Evolutionary conservation across 2,888 invertebrate species (phyloP).

Genomic region (Mamestra brassicae): DNA sequence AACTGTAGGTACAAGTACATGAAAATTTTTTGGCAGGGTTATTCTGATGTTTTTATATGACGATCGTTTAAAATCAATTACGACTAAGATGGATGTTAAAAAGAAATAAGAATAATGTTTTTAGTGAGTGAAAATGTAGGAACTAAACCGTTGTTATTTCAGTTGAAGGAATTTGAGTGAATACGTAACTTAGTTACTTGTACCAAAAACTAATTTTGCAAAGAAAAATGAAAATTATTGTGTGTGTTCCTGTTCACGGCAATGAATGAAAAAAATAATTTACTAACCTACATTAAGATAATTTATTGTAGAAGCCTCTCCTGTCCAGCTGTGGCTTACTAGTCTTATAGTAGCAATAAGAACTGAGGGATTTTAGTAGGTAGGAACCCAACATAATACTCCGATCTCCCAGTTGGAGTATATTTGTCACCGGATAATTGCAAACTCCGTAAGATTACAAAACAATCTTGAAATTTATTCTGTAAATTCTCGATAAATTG

Average conservation of each 20-base stretch:
- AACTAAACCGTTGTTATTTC: background rate
- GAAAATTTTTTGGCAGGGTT: background rate
- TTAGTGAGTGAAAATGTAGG: background rate
- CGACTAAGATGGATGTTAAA: slow-evolving; percentile 6
- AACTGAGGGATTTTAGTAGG: too few species aligned
- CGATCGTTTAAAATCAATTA: slow-evolving; percentile 37
- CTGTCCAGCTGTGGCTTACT: background rate
- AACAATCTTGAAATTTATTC: too few species aligned
- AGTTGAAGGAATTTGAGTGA: background rate
- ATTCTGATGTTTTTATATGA: slow-evolving; percentile 23
- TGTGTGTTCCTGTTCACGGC: background rate
- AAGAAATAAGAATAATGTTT: slow-evolving; percentile 14
- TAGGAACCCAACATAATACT: too few species aligned
- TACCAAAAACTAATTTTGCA: background rate
- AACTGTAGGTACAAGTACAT: background rate
- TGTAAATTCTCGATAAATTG: too few species aligned
- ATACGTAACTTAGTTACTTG: too few species aligned
- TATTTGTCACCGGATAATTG: too few species aligned
- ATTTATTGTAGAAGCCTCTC: background rate
- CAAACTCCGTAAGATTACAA: too few species aligned
- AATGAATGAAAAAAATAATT: background rate
- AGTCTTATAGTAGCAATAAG: too few species aligned
- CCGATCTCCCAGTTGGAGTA: too few species aligned
- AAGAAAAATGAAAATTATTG: background rate
- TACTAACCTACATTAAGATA: background rate